Evolutionary conservation across 1,140 invertebrate species (phyloP).

Genomic region (Gryllus bimaculatus): DNA sequence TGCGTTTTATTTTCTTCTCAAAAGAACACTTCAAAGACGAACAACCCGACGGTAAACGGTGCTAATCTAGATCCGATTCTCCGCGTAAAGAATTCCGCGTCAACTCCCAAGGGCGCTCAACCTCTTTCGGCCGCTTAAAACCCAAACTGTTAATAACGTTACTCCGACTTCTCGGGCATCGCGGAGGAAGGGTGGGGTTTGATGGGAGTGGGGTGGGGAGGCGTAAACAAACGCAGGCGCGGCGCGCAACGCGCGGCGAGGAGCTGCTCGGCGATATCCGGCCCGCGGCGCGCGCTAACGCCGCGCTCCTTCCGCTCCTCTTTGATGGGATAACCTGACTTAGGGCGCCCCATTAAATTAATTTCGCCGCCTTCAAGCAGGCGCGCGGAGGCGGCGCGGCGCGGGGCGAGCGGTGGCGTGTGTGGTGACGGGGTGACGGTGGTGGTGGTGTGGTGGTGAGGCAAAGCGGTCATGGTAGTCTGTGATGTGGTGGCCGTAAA

Average conservation of each 20-base stretch:
- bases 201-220: not conserved
- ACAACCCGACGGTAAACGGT: no score
- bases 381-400: not conserved
- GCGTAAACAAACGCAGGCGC: not conserved
- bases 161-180: not conserved
- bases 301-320: no score
- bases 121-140: not conserved
- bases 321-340: constrained; percentile 4
- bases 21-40: no score
- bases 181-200: not conserved
- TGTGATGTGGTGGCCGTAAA: no score
- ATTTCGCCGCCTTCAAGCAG: not conserved
- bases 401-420: no score
- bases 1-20: no score
- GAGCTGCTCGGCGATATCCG: not conserved
- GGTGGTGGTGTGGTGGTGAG: no score
- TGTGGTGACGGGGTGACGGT: no score
- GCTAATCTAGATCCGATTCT: not conserved
- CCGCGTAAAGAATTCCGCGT: not conserved
- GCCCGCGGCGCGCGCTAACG: no score
- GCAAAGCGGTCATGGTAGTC: no score
- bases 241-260: not conserved
- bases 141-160: not conserved
- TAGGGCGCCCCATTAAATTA: not conserved
- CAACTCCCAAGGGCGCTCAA: not conserved